phyloP scores from a whole-genome alignment of 2,888 invertebrate species.

The Melangyna quadrimaculata region DNA sequence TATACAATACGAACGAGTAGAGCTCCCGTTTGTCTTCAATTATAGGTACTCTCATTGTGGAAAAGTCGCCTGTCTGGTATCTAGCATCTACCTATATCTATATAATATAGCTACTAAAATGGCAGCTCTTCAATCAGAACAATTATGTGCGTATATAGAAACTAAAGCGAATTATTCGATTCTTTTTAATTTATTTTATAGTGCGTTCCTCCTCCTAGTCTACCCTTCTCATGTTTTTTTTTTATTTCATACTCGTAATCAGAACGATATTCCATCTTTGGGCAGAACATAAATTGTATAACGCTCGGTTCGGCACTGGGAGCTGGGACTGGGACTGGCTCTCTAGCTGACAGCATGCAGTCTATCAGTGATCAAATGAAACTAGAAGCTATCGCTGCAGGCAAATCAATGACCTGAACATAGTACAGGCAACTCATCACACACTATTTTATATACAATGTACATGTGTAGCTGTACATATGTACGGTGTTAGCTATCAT shows the following conservation, averaged over 20 bases:
- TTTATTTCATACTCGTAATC: constrained; percentile 36
- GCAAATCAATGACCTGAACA: constrained; percentile 67
- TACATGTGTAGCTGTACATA: background rate
- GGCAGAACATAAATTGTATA: constrained; percentile 52
- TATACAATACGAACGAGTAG: background rate
- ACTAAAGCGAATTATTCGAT: constrained; percentile 58
- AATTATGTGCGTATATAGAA: constrained; percentile 42
- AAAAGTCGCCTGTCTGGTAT: background rate
- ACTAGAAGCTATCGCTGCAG: constrained; percentile 60
- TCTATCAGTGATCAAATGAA: constrained; percentile 48
- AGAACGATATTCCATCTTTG: constrained; percentile 49
- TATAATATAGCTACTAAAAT: background rate
- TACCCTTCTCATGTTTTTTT: background rate
- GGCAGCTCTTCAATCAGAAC: constrained; percentile 49
- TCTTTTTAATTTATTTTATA: constrained; percentile 27
- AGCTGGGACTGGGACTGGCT: background rate
- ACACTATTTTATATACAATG: background rate
- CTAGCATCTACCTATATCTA: background rate
- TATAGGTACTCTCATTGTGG: background rate
- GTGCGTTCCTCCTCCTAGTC: background rate
- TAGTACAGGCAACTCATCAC: background rate
- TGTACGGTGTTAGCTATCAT: constrained; percentile 25
- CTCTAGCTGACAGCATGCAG: constrained; percentile 26
- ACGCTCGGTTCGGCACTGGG: constrained; percentile 9
- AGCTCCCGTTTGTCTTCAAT: background rate